Evolutionary conservation across 2,113 vertebrate species (phyloP).

Genomic region (Martes martes): DNA sequence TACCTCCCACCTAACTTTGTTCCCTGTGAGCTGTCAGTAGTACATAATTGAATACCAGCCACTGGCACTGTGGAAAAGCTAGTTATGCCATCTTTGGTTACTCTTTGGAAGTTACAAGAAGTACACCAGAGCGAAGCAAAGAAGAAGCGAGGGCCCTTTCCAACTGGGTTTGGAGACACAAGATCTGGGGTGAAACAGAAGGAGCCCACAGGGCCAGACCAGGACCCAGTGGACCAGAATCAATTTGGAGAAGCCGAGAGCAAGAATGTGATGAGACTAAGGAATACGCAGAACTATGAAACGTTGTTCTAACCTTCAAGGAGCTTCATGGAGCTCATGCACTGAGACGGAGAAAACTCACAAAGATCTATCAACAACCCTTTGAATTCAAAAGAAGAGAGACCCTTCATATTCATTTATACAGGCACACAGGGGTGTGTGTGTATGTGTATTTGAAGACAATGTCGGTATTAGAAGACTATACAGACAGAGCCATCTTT

Average conservation of each 20-base stretch:
- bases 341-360: background rate
- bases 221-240: background rate
- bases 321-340: background rate
- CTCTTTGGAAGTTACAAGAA: background rate
- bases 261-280: too few species aligned
- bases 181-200: background rate
- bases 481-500: background rate
- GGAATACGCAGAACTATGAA: background rate
- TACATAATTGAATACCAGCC: background rate
- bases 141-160: background rate
- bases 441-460: background rate
- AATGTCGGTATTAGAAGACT: background rate
- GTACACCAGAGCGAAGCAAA: background rate
- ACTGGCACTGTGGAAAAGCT: background rate
- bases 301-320: fast-evolving
- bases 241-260: background rate
- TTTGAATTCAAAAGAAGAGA: background rate
- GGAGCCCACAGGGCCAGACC: background rate
- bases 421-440: background rate
- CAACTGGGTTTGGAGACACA: background rate
- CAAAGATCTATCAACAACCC: background rate
- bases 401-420: background rate
- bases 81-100: background rate
- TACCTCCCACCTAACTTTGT: background rate
- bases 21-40: background rate